phyloP scores from a whole-genome alignment of 2,797 vertebrate genomes.

The Gobionotothen gibberifrons region DNA sequence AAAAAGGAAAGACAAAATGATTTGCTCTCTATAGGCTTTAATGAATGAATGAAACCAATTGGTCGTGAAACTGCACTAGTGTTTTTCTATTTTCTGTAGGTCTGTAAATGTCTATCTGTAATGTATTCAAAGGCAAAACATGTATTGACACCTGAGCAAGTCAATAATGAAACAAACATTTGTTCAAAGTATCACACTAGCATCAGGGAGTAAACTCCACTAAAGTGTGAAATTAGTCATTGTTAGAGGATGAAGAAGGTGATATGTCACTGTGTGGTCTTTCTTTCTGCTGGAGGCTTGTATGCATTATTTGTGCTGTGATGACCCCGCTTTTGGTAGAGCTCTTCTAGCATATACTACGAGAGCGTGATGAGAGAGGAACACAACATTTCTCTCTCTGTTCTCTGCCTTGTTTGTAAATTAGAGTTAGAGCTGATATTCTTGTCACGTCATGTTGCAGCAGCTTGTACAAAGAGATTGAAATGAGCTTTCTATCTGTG shows the following conservation, averaged over 20 bases:
- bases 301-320: constrained; percentile 23
- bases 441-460: constrained; percentile 20
- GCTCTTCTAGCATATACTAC: constrained; percentile 6
- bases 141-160: too few relatives aligned
- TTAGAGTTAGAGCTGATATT: constrained; percentile 13
- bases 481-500: constrained; percentile 15
- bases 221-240: background rate
- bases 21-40: background rate
- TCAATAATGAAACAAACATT: background rate
- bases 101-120: background rate
- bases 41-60: too few relatives aligned
- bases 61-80: background rate
- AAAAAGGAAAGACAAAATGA: background rate
- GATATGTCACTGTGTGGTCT: background rate
- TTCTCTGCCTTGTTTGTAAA: constrained; percentile 21
- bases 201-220: background rate
- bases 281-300: constrained; percentile 6
- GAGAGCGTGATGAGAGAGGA: constrained; percentile 25
- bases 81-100: background rate
- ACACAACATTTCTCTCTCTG: constrained; percentile 1
- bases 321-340: constrained; percentile 39
- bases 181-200: background rate
- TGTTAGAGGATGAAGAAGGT: background rate
- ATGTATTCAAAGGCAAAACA: background rate
- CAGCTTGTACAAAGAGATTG: constrained; percentile 35